These are phyloP conservation scores for Eupithecia inturbata DNA, from an alignment of 2,888 invertebrate species.

Conservation along the genomic window DNA sequence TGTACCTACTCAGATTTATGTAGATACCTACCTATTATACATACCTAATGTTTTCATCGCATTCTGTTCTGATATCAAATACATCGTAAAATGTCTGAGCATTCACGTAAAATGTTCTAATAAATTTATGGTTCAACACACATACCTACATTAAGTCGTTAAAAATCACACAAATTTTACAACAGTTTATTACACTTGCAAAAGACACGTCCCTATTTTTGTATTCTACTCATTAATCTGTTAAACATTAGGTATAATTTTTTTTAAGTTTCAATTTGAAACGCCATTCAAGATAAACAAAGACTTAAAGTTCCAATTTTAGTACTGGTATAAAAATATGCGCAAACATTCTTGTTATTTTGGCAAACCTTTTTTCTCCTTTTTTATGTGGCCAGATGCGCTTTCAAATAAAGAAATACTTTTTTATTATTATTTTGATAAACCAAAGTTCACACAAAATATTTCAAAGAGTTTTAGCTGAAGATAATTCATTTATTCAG, in stretches of 20 bases:
- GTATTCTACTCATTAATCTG: not conserved
- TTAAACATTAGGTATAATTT: not conserved
- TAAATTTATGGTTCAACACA: slow-evolving; percentile 65
- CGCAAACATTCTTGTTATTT: slow-evolving; percentile 4
- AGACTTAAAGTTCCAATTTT: slow-evolving; percentile 18
- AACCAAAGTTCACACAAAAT: slow-evolving; percentile 7
- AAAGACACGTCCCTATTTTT: slow-evolving; percentile 33
- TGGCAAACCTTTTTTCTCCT: slow-evolving; percentile 10
- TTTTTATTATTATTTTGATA: slow-evolving; percentile 8
- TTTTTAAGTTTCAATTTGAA: slow-evolving; percentile 4
- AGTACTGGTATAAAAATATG: slow-evolving; percentile 11
- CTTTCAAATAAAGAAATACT: not conserved
- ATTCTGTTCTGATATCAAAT: slow-evolving; percentile 73
- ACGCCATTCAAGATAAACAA: slow-evolving; percentile 26
- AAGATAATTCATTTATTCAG: slow-evolving; percentile 12
- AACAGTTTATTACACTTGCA: slow-evolving; percentile 58
- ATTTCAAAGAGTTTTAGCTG: slow-evolving; percentile 11
- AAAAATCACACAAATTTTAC: slow-evolving; percentile 67
- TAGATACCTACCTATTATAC: slow-evolving; percentile 25
- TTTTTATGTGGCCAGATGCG: slow-evolving; percentile 8
- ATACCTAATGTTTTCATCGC: slow-evolving; percentile 58
- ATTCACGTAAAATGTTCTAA: slow-evolving; percentile 70
- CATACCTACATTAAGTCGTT: slow-evolving; percentile 64
- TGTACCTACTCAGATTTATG: not conserved
- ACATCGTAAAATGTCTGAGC: slow-evolving; percentile 76